Evolutionary conservation across 2,888 invertebrate species (phyloP).

Genomic region (Merodon equestris): DNA sequence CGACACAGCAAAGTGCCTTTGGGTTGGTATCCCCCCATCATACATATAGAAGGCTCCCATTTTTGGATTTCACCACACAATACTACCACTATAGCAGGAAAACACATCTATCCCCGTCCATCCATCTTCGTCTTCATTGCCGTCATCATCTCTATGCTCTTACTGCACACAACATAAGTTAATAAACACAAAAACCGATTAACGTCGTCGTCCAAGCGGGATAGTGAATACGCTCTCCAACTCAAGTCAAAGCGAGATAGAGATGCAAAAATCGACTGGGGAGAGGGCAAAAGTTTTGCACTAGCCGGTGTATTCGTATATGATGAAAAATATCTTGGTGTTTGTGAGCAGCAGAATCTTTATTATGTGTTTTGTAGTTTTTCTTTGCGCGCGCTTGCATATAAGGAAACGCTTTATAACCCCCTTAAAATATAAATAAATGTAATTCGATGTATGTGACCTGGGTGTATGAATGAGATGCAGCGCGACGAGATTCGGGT

Average conservation of each 20-base stretch:
- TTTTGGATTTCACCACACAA: constrained; percentile 60
- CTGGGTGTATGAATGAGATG: constrained; percentile 36
- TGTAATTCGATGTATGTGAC: constrained; percentile 6
- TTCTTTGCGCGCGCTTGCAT: constrained; percentile 67
- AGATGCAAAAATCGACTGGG: neutral
- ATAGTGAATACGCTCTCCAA: constrained; percentile 22
- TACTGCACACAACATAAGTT: constrained; percentile 36
- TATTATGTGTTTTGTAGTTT: constrained; percentile 47
- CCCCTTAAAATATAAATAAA: constrained; percentile 27
- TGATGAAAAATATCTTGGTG: neutral
- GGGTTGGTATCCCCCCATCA: neutral
- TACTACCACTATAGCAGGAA: neutral
- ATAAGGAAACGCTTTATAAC: constrained; percentile 63
- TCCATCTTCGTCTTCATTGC: constrained; percentile 39
- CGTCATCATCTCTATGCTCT: neutral
- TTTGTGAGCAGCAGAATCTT: no score
- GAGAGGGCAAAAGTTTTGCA: constrained; percentile 34
- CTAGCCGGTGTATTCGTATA: constrained; percentile 19
- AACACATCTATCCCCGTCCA: constrained; percentile 12
- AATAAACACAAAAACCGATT: constrained; percentile 59
- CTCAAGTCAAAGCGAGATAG: constrained; percentile 31
- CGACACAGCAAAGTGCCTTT: no score
- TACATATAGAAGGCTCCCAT: constrained; percentile 46
- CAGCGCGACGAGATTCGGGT: constrained; percentile 32
- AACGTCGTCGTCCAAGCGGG: constrained; percentile 37